Conservation (phyloP, 1,140 invertebrate species). For the Nasonia giraulti region DNA sequence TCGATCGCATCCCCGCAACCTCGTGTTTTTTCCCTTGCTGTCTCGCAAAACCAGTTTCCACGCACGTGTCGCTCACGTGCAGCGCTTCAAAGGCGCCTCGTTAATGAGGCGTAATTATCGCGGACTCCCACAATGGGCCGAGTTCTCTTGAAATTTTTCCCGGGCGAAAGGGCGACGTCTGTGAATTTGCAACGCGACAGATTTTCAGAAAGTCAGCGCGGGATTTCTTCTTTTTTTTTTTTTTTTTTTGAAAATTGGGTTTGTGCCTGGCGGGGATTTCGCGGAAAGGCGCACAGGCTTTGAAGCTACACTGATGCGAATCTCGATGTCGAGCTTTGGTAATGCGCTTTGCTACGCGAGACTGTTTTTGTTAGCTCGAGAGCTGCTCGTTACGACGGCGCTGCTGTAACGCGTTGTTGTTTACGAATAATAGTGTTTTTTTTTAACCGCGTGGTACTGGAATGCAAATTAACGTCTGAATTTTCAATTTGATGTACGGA, state of each 20-base stretch:
- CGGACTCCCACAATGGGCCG: neutral
- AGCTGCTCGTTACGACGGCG: too few species aligned
- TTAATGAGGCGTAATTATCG: conserved; percentile 42
- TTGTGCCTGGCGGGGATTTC: neutral
- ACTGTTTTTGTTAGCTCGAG: too few species aligned
- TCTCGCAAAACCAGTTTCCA: neutral
- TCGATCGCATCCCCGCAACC: neutral
- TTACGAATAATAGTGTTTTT: too few species aligned
- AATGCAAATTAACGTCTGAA: too few species aligned
- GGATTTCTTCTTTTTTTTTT: too few species aligned
- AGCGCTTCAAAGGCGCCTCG: conserved; percentile 23
- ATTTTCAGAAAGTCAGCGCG: neutral
- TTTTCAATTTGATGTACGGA: too few species aligned
- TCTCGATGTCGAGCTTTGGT: neutral
- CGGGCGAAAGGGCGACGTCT: neutral
- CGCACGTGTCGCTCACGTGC: conserved; percentile 33
- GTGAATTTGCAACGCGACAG: neutral
- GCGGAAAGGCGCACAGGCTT: neutral
- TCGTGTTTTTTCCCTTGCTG: neutral
- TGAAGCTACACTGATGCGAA: neutral
- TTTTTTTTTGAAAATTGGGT: neutral
- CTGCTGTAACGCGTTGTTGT: too few species aligned
- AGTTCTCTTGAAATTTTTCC: neutral
- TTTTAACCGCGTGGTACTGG: too few species aligned
- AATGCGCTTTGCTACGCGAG: neutral